Evolutionary conservation across 2,797 vertebrate genomes (phyloP), one percentile per base, ranked within the genome.

Genomic region (Coregonus sp.): DNA sequence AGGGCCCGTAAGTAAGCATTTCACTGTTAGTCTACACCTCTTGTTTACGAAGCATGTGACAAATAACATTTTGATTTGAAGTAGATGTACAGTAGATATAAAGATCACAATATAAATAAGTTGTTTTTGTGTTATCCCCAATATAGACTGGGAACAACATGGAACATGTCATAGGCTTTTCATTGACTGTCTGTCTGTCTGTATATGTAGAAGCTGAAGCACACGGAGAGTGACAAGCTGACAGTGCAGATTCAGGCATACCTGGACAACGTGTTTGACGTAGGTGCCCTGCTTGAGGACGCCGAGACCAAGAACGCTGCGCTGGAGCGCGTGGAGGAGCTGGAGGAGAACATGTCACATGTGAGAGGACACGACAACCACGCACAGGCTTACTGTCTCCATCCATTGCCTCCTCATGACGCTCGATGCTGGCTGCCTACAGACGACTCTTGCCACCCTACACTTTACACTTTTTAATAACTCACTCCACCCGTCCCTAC

Each of bases 221-320:
- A 92, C 52, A 97, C 97, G 0, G 98, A 99, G 93, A 99, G 97
- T 0, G 98, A 99, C 89, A 98, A 97, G 94, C 94, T 99, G 73
- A 95, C 95, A 87, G 97, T 99, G 31, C 98, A 99, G 94, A 99
- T 99, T 85, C 97, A 99, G 90, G 98, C 98, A 0, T 99, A 99
- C 88, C 93, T 99, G 93, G 98, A 99, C 91, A 99, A 99, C 0
- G 94, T 99, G 70, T 95, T 99, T 0, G 98, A 99, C 0, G 97
- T 99, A 15, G 96, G 97, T 0, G 91, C 95, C 0, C 93, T 99
- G 87, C 90, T 99, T 91, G 98, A 99, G 89, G 98, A 99, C 0
- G 95, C 96, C 0, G 96, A 96, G 86, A 96, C 96, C 74, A 96
- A 96, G 86, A 96, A 95, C 0, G 96, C 94, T 73, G 96, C 95